Percentiles rank a stretch among this genome's conserved stretches.
These are phyloP conservation scores for Maconellicoccus hirsutus DNA, from an alignment of 1,140 invertebrate species.

Conservation along the genomic window DNA sequence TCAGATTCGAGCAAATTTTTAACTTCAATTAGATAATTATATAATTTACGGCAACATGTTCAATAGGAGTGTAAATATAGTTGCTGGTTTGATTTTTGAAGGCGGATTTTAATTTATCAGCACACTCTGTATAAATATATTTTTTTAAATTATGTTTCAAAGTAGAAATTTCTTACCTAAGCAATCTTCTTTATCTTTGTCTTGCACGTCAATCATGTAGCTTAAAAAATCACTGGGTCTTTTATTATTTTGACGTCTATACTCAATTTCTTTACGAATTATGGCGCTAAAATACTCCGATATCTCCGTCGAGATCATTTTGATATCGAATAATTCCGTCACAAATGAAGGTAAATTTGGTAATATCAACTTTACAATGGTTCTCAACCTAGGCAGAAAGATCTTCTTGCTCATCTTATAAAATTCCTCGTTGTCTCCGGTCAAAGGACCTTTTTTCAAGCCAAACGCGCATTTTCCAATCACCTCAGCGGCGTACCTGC, in stretches of 20 bases:
- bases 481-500: conserved; percentile 29
- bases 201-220: neutral
- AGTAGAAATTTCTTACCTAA: too few relatives aligned
- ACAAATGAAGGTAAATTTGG: neutral
- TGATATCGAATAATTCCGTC: neutral
- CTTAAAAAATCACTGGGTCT: neutral
- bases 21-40: too few relatives aligned
- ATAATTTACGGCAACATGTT: too few relatives aligned
- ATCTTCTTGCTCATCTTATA: neutral
- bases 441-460: neutral
- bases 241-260: neutral
- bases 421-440: neutral
- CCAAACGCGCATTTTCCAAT: conserved; percentile 31
- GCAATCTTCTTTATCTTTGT: neutral
- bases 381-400: neutral
- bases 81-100: too few relatives aligned
- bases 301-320: neutral
- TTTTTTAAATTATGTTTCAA: too few relatives aligned
- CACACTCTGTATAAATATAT: too few relatives aligned
- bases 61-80: too few relatives aligned
- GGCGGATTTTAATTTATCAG: too few relatives aligned
- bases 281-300: neutral
- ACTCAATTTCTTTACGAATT: neutral
- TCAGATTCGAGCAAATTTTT: too few relatives aligned
- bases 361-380: neutral